Percentiles rank a stretch among this genome's conserved stretches.
Evolutionary conservation across 2,888 invertebrate species (phyloP).

Genomic region (Periphyllus acericola): DNA sequence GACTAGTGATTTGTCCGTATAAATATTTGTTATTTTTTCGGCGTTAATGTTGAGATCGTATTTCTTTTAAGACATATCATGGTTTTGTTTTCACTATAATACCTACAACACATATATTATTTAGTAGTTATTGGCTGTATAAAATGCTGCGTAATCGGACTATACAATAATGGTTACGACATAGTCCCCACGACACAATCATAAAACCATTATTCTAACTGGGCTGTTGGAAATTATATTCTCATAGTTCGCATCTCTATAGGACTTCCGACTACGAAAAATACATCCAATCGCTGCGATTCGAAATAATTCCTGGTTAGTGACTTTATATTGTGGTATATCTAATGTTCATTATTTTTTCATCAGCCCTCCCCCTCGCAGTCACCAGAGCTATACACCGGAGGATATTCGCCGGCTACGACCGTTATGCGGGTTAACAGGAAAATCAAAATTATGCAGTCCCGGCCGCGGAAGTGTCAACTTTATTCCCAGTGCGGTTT

Average conservation of each 20-base stretch:
- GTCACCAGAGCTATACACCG: no score
- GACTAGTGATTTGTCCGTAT: no score
- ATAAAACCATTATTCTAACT: background rate
- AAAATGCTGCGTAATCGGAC: background rate
- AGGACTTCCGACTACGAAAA: background rate
- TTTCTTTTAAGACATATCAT: no score
- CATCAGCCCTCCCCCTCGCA: background rate
- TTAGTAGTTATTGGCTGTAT: background rate
- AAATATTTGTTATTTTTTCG: no score
- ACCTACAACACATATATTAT: background rate
- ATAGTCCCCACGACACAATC: background rate
- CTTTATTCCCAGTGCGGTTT: slow-evolving; percentile 21
- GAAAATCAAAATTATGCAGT: slow-evolving; percentile 10
- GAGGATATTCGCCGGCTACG: no score
- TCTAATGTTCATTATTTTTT: background rate
- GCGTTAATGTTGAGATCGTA: no score
- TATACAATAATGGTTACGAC: background rate
- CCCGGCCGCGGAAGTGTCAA: slow-evolving; percentile 20
- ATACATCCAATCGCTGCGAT: background rate
- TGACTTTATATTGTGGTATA: background rate
- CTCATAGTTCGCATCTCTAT: background rate
- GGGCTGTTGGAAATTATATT: background rate
- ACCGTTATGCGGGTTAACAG: slow-evolving; percentile 43
- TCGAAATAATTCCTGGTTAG: background rate
- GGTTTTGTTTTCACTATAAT: no score